phyloP scores from a whole-genome alignment of 2,797 vertebrate genomes.

The Tympanoctomys barrerae region DNA sequence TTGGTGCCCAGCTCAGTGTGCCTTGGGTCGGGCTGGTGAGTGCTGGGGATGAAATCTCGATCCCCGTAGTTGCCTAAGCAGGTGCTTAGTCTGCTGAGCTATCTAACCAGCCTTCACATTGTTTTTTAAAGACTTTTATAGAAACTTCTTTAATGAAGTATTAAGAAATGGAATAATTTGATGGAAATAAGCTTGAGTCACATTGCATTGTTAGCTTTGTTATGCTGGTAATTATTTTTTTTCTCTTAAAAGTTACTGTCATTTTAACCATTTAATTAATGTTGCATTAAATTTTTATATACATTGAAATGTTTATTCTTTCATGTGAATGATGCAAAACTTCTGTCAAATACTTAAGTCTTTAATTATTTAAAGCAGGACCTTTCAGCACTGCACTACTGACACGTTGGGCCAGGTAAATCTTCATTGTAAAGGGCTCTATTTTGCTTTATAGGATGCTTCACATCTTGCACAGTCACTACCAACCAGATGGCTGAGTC shows the following conservation, averaged over 20 bases:
- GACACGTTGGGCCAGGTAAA: neutral
- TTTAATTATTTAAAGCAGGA: neutral
- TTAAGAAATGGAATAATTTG: constrained; percentile 45
- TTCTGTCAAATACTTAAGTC: neutral
- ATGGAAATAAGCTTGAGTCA: constrained; percentile 1
- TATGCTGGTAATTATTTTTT: constrained; percentile 28
- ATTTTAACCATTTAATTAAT: constrained; percentile 38
- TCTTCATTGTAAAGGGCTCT: neutral
- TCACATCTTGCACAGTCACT: neutral
- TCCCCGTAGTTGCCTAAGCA: too few relatives aligned
- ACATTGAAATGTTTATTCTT: neutral
- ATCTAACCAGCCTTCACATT: neutral
- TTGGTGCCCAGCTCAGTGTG: too few relatives aligned
- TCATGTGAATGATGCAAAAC: neutral
- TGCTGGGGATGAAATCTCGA: too few relatives aligned
- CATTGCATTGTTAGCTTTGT: constrained; percentile 29
- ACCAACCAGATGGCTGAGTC: neutral
- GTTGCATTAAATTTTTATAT: neutral
- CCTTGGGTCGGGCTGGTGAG: too few relatives aligned
- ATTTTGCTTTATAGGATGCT: neutral
- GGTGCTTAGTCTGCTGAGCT: too few relatives aligned
- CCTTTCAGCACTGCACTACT: neutral
- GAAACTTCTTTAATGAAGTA: neutral
- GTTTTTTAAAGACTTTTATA: constrained; percentile 33
- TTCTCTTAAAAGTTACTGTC: constrained; percentile 49